Percentiles rank a stretch among this genome's conserved stretches.
Conservation (phyloP, 2,888 invertebrate genomes). For the Drosophila greeni region DNA sequence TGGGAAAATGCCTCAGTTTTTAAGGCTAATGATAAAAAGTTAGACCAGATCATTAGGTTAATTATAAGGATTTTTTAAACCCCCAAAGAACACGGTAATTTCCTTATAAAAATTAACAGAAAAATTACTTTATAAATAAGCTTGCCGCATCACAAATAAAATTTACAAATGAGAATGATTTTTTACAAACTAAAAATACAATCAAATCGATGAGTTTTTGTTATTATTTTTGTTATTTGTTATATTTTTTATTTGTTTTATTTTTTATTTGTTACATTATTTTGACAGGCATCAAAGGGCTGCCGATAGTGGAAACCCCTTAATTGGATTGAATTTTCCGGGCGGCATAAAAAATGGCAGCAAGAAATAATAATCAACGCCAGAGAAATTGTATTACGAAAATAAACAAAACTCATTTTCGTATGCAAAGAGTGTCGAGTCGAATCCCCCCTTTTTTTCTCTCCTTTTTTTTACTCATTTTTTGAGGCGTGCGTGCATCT, state of each 20-base stretch:
- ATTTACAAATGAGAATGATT: background rate
- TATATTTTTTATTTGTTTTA: too few species aligned
- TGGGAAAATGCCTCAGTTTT: background rate
- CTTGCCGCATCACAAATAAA: background rate
- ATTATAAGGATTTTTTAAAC: constrained; percentile 26
- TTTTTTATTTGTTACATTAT: constrained; percentile 6
- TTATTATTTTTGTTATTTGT: constrained; percentile 5
- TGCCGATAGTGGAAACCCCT: constrained; percentile 51
- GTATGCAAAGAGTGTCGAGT: constrained; percentile 63
- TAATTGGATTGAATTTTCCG: constrained; percentile 54
- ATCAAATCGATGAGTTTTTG: background rate
- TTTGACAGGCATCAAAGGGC: constrained; percentile 42
- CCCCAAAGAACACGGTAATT: constrained; percentile 7
- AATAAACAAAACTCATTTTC: constrained; percentile 63
- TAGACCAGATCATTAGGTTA: constrained; percentile 54
- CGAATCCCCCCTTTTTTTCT: background rate
- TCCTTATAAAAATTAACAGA: background rate
- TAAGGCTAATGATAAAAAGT: constrained; percentile 47
- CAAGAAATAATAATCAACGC: constrained; percentile 23
- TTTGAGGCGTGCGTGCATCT: constrained; percentile 57
- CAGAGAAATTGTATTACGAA: constrained; percentile 17
- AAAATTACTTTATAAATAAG: too few species aligned
- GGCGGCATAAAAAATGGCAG: constrained; percentile 10
- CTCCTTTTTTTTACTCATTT: background rate
- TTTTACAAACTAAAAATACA: background rate